These are phyloP conservation scores for Tylochromis polylepis DNA, from an alignment of 2,113 vertebrate genomes.

Conservation along the genomic window DNA sequence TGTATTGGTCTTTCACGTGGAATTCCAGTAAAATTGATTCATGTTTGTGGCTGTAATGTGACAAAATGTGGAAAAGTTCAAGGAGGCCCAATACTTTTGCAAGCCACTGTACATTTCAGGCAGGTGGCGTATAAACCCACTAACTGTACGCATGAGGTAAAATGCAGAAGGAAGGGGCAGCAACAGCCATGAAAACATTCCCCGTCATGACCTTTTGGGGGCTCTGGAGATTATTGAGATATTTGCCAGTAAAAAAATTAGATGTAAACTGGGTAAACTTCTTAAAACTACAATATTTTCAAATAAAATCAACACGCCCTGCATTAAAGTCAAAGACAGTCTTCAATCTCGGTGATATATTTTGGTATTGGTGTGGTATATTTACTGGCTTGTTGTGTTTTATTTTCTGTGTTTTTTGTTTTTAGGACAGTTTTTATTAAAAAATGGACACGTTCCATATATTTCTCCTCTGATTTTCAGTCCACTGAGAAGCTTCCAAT, in stretches of 20 bases:
- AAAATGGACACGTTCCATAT: background rate
- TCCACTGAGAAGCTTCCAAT: background rate
- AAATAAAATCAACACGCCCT: background rate
- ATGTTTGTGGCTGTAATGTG: too few relatives aligned
- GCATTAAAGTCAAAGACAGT: background rate
- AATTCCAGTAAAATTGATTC: too few relatives aligned
- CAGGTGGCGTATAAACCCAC: background rate
- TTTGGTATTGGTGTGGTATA: background rate
- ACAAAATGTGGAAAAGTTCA: too few relatives aligned
- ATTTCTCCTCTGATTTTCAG: background rate
- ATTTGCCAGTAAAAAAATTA: background rate
- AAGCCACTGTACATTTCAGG: too few relatives aligned
- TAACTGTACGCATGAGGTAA: background rate
- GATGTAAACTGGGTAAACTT: background rate
- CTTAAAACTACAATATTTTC: background rate
- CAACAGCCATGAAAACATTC: background rate
- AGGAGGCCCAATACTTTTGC: too few relatives aligned
- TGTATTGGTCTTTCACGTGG: too few relatives aligned
- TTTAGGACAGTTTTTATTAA: background rate
- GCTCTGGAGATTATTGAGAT: background rate
- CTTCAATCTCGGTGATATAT: background rate
- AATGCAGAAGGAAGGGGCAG: background rate
- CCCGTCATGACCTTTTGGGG: fast-evolving
- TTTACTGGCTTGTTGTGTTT: background rate
- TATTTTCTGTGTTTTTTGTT: background rate